A percentile compares a stretch with the other conserved stretches of the same genome.
Evolutionary conservation across 2,888 invertebrate genomes (phyloP).

Genomic region (Erebia palarica): DNA sequence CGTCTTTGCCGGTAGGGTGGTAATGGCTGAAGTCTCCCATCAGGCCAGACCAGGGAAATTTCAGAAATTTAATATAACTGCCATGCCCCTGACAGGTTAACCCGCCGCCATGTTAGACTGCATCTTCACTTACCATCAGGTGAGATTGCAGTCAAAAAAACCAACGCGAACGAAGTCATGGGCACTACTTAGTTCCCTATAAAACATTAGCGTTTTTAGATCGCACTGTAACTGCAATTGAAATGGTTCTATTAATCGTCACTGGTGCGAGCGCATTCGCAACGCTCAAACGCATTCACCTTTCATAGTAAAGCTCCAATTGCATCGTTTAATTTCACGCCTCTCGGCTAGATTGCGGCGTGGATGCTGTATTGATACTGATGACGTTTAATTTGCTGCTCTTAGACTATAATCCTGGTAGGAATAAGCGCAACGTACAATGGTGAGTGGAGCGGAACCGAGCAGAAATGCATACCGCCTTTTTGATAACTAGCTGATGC

Average conservation of each 20-base stretch:
- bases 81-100: no score
- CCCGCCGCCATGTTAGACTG: no score
- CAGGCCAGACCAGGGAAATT: no score
- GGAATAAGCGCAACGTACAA: background rate
- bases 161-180: no score
- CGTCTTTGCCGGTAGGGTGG: no score
- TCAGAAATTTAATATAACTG: no score
- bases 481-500: no score
- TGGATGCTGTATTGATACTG: conserved; percentile 26
- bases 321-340: conserved; percentile 72
- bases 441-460: no score
- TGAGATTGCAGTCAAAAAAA: no score
- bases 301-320: conserved; percentile 59
- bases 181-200: background rate
- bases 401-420: background rate
- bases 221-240: conserved; percentile 9
- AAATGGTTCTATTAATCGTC: conserved; percentile 25
- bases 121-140: no score
- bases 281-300: conserved; percentile 45
- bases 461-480: no score
- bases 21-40: no score
- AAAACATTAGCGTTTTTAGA: background rate
- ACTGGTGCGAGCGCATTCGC: conserved; percentile 27
- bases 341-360: conserved; percentile 43
- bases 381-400: conserved; percentile 32